Percentiles rank a stretch among this genome's conserved stretches.
phyloP scores from a whole-genome alignment of 2,888 invertebrate genomes.

The Drosophila borborema region DNA sequence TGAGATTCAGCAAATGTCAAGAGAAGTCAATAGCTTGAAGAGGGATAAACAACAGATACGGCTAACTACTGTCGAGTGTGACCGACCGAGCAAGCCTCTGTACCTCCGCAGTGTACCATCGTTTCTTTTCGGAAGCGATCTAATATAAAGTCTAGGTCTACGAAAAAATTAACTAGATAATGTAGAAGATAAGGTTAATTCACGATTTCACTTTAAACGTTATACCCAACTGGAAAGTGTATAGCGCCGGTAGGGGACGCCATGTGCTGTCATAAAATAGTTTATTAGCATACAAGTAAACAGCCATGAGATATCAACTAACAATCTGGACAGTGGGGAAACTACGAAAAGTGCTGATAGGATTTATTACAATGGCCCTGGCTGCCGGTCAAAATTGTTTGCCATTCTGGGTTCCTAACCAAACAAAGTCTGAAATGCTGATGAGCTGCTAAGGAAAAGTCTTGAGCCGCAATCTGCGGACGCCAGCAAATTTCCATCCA shows the following conservation, averaged over 20 bases:
- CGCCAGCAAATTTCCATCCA: not conserved
- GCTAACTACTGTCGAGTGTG: not conserved
- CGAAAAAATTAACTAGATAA: no score
- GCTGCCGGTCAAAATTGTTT: conserved; percentile 11
- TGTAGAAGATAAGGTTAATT: no score
- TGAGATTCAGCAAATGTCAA: conserved; percentile 42
- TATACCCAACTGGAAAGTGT: not conserved
- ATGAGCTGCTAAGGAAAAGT: conserved; percentile 15
- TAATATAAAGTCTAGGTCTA: not conserved
- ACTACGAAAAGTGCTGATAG: conserved; percentile 28
- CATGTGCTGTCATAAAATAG: conserved; percentile 69
- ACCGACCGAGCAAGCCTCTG: not conserved
- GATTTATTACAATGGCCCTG: conserved; percentile 16
- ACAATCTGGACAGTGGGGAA: not conserved
- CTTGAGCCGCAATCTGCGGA: not conserved
- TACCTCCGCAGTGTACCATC: not conserved
- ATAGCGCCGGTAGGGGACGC: conserved; percentile 5
- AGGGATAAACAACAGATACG: not conserved
- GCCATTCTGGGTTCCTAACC: conserved; percentile 63
- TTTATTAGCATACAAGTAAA: conserved; percentile 67
- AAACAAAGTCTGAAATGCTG: conserved; percentile 46
- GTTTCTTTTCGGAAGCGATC: no score
- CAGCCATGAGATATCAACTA: not conserved
- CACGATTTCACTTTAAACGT: not conserved
- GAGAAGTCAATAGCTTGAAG: conserved; percentile 58